phyloP scores from a whole-genome alignment of 2,113 vertebrate species.

The Anoplopoma fimbria region DNA sequence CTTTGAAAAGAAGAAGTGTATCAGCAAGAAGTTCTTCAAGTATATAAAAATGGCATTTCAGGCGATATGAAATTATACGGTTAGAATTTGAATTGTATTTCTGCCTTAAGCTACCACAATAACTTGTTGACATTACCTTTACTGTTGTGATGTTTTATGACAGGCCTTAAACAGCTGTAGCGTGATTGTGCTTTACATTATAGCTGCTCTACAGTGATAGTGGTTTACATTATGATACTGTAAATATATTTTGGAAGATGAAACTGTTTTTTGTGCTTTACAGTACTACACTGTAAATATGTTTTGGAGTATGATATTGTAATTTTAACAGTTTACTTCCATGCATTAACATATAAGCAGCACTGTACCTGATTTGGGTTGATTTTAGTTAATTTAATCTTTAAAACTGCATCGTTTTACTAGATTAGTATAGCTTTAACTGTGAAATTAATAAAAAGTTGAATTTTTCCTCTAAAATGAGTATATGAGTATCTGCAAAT shows the following conservation, averaged over 20 bases:
- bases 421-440: no score
- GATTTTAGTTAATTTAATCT: no score
- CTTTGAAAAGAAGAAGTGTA: not conserved
- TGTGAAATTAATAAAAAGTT: not conserved
- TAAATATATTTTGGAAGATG: not conserved
- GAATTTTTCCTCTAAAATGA: not conserved
- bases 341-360: not conserved
- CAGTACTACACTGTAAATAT: not conserved
- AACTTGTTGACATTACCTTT: not conserved
- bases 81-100: not conserved
- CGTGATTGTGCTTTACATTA: not conserved
- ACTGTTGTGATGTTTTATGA: not conserved
- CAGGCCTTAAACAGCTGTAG: not conserved
- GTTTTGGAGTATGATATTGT: not conserved
- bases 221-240: not conserved
- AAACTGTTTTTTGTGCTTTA: not conserved
- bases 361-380: not conserved
- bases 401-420: no score
- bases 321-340: not conserved
- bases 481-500: no score
- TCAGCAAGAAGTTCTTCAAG: not conserved
- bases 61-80: no score
- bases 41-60: no score
- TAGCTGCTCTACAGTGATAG: not conserved
- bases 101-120: not conserved